phyloP scores from a whole-genome alignment of 2,113 vertebrate genomes.

The Xyliphius kryptos region DNA sequence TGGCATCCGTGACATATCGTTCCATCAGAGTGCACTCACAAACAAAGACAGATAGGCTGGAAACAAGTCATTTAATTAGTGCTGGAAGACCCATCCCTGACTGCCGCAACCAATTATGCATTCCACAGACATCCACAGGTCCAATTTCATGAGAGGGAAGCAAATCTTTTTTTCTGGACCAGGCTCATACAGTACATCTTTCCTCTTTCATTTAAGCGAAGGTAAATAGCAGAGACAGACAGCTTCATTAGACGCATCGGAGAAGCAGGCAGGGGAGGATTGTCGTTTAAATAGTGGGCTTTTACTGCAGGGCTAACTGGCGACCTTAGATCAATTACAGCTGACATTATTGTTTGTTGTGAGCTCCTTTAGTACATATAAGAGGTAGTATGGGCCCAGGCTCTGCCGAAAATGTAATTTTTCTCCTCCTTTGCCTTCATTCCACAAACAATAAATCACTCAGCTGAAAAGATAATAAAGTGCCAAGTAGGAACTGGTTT shows the following conservation, averaged over 20 bases:
- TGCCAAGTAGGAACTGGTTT: conserved; percentile 72
- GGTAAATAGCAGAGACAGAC: conserved; percentile 75
- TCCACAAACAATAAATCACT: conserved; percentile 82
- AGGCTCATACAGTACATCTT: conserved; percentile 72
- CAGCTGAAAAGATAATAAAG: conserved; percentile 82
- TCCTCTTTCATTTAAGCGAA: conserved; percentile 72
- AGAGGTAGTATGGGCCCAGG: conserved; percentile 59
- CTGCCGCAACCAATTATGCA: conserved; percentile 70
- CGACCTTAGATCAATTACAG: conserved; percentile 77
- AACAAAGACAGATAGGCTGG: conserved; percentile 75
- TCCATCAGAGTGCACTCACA: conserved; percentile 60
- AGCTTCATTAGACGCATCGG: conserved; percentile 75
- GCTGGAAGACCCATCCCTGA: conserved; percentile 62
- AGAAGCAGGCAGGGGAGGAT: conserved; percentile 65
- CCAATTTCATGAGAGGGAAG: conserved; percentile 64
- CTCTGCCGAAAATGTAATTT: conserved; percentile 77
- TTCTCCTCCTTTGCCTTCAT: conserved; percentile 67
- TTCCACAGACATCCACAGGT: conserved; percentile 69
- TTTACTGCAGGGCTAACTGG: conserved; percentile 68
- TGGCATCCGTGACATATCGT: conserved; percentile 64
- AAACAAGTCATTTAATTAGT: conserved; percentile 77
- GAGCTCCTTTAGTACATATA: conserved; percentile 58
- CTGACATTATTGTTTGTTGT: conserved; percentile 71
- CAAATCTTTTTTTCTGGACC: conserved; percentile 67
- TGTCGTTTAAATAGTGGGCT: conserved; percentile 76